Conservation (phyloP, 2,113 vertebrate genomes). For the Drymodes brunneopygia region DNA sequence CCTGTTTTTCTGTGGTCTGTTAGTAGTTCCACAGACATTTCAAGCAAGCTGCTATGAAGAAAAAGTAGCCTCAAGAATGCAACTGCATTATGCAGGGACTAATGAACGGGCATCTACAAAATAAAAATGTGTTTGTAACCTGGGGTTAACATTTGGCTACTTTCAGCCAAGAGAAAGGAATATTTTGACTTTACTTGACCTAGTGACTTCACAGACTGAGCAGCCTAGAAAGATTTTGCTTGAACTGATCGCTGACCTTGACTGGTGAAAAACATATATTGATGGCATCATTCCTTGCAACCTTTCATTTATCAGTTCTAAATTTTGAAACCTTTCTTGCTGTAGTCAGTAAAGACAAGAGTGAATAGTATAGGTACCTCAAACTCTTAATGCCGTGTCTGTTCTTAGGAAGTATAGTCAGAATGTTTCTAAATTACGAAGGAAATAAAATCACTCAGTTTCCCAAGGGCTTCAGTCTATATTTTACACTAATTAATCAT, state of each 20-base stretch:
- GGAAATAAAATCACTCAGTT: background rate
- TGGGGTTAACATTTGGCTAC: background rate
- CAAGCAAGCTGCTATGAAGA: background rate
- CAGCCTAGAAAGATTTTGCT: background rate
- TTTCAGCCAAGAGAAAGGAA: background rate
- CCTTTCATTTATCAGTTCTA: background rate
- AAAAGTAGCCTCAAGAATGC: background rate
- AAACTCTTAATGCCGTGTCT: background rate
- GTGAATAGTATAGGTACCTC: background rate
- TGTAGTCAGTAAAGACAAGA: background rate
- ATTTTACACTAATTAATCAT: slow-evolving; percentile 16
- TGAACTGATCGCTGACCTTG: background rate
- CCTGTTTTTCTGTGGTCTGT: background rate
- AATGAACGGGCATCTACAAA: background rate
- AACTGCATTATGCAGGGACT: background rate
- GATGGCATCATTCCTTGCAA: background rate
- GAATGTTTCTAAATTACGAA: background rate
- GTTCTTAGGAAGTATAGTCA: background rate
- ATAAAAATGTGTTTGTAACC: background rate
- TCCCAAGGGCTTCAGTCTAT: background rate
- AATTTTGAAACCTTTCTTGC: background rate
- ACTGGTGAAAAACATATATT: background rate
- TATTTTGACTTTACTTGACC: background rate
- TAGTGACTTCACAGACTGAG: background rate
- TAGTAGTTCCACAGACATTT: background rate